Evolutionary conservation across 2,113 vertebrate genomes (phyloP).

Genomic region (Albula goreensis): DNA sequence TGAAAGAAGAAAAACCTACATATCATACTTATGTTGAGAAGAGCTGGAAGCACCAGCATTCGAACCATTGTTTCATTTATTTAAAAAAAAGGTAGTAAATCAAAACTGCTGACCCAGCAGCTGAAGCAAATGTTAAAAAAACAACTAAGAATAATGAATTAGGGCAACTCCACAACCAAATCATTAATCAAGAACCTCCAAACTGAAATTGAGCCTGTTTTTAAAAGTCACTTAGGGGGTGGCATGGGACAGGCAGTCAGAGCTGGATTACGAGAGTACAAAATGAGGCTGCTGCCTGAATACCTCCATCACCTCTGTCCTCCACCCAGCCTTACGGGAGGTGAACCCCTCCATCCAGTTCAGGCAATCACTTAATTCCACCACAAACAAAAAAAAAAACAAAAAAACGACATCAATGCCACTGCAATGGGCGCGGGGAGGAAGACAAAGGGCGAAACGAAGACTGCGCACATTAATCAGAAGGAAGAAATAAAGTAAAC

Average conservation of each 20-base stretch:
- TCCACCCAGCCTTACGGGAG: neutral
- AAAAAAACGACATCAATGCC: neutral
- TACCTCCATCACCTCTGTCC: neutral
- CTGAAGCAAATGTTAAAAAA: neutral
- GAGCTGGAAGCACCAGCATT: neutral
- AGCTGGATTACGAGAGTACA: neutral
- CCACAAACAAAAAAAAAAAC: neutral
- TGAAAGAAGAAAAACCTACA: too few species aligned
- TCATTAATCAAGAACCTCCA: neutral
- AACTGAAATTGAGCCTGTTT: neutral
- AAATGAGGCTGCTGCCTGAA: neutral
- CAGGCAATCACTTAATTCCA: neutral
- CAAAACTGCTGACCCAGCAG: neutral
- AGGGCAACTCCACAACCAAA: neutral
- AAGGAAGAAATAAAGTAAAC: neutral
- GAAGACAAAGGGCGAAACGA: conserved; percentile 1
- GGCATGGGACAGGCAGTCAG: neutral
- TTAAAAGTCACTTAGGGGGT: neutral
- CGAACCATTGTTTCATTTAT: neutral
- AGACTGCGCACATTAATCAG: conserved; percentile 1
- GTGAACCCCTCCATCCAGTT: neutral
- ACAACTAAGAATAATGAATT: neutral
- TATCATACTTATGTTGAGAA: neutral
- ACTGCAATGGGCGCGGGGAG: neutral
- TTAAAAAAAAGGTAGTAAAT: neutral